Evolutionary conservation across 1,140 invertebrate genomes (phyloP).

Genomic region (Euborellia annulipes): DNA sequence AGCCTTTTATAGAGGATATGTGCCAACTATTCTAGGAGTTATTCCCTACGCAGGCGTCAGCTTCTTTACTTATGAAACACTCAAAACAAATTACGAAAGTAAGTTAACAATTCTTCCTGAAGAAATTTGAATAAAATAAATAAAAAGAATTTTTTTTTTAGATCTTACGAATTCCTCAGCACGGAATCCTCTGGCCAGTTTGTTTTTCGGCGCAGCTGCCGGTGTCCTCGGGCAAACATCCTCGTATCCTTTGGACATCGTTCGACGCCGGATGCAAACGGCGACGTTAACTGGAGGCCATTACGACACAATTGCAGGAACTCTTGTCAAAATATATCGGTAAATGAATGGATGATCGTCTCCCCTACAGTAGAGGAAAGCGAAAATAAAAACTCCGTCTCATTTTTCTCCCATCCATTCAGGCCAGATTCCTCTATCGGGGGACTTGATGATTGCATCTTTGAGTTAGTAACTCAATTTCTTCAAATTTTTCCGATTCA

Average conservation of each 20-base stretch:
- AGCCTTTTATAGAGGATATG: slow-evolving; percentile 74
- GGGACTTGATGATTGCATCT: too few species aligned
- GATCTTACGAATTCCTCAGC: too few species aligned
- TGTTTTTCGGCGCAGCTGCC: slow-evolving; percentile 78
- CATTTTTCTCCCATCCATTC: too few species aligned
- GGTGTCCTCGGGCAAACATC: slow-evolving; percentile 88
- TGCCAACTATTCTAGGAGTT: slow-evolving; percentile 82
- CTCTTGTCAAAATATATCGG: slow-evolving; percentile 44
- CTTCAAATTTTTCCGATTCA: too few species aligned
- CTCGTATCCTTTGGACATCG: slow-evolving; percentile 90
- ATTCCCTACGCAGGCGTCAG: slow-evolving; percentile 94
- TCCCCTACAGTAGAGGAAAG: too few species aligned
- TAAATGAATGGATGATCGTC: slow-evolving; percentile 18
- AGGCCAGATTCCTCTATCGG: too few species aligned
- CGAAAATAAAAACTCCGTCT: too few species aligned
- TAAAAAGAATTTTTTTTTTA: too few species aligned
- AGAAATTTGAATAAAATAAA: too few species aligned
- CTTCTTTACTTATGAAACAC: slow-evolving; percentile 93
- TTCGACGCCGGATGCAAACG: slow-evolving; percentile 74
- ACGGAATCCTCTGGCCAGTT: slow-evolving; percentile 42
- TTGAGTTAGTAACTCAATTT: too few species aligned
- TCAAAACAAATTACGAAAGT: slow-evolving; percentile 73
- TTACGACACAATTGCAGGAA: slow-evolving; percentile 42
- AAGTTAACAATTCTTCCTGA: too few species aligned
- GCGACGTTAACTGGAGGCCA: slow-evolving; percentile 39